Percentiles rank a stretch among this genome's conserved stretches.
These are phyloP conservation scores for Poecilobothrus nobilitatus DNA, from an alignment of 2,888 invertebrate genomes.

Conservation along the genomic window DNA sequence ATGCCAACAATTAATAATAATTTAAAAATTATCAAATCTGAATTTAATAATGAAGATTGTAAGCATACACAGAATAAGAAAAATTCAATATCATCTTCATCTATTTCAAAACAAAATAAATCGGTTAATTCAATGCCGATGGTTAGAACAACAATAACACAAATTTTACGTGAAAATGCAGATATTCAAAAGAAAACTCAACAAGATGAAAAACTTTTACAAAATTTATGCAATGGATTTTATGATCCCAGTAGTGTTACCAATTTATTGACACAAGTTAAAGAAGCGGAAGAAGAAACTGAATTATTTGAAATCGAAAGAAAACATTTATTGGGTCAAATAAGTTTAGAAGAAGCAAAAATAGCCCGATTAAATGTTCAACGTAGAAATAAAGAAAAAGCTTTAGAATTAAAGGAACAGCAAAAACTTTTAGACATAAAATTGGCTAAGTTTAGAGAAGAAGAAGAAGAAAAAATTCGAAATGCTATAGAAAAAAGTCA, in stretches of 20 bases:
- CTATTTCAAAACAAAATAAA: too few relatives aligned
- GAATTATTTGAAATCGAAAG: constrained; percentile 49
- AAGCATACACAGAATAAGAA: too few relatives aligned
- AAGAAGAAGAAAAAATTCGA: constrained; percentile 34
- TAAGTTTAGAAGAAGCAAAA: constrained; percentile 52
- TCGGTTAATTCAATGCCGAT: too few relatives aligned
- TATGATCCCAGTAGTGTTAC: constrained; percentile 43
- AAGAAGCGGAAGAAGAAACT: constrained; percentile 46
- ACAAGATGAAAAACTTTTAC: constrained; percentile 48
- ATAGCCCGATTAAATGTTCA: constrained; percentile 50
- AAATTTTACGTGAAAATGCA: constrained; percentile 48
- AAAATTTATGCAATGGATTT: constrained; percentile 46
- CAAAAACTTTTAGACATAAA: constrained; percentile 45
- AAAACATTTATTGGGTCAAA: constrained; percentile 51
- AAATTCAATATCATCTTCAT: too few relatives aligned
- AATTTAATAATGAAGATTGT: too few relatives aligned
- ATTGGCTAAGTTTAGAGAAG: constrained; percentile 47
- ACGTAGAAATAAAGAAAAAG: constrained; percentile 39
- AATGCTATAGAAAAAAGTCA: constrained; percentile 14
- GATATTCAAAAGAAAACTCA: constrained; percentile 45
- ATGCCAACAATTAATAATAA: too few relatives aligned
- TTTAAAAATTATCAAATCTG: too few relatives aligned
- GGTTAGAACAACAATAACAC: constrained; percentile 29
- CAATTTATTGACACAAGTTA: constrained; percentile 44
- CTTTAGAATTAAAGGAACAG: constrained; percentile 45